These are phyloP conservation scores for Nebria salina DNA, from an alignment of 2,888 invertebrate species.

Conservation along the genomic window DNA sequence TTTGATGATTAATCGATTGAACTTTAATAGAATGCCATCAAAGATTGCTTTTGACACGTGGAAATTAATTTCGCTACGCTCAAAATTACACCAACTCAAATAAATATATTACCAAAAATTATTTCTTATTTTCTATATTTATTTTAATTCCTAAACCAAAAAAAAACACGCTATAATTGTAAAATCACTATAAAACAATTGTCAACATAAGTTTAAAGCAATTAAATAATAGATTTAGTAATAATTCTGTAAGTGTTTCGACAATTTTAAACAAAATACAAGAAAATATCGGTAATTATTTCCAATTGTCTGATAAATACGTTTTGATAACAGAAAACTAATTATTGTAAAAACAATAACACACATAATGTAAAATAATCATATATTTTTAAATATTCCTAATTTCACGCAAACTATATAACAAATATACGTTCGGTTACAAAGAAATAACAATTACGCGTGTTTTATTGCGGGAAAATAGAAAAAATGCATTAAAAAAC, in stretches of 20 bases:
- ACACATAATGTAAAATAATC: not conserved
- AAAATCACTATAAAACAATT: too few relatives aligned
- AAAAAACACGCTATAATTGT: too few relatives aligned
- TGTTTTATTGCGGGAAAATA: not conserved
- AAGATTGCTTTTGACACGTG: not conserved
- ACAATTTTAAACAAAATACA: too few relatives aligned
- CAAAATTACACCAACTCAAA: not conserved
- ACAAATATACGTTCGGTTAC: too few relatives aligned
- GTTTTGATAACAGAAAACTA: not conserved
- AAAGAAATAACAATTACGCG: too few relatives aligned
- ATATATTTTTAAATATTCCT: not conserved
- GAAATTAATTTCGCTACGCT: not conserved
- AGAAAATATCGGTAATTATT: too few relatives aligned
- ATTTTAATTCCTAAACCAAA: too few relatives aligned
- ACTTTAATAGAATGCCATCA: slow-evolving; percentile 8
- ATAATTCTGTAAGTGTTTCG: too few relatives aligned
- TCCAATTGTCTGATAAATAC: not conserved
- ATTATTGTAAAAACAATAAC: not conserved
- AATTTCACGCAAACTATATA: not conserved
- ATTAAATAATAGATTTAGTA: too few relatives aligned
- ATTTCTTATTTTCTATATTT: not conserved
- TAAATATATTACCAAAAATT: not conserved
- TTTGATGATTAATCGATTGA: slow-evolving; percentile 34
- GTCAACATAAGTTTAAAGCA: too few relatives aligned
- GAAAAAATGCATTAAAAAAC: not conserved